Conservation (phyloP, 1,140 invertebrate species). For the Polypedilum vanderplanki region DNA sequence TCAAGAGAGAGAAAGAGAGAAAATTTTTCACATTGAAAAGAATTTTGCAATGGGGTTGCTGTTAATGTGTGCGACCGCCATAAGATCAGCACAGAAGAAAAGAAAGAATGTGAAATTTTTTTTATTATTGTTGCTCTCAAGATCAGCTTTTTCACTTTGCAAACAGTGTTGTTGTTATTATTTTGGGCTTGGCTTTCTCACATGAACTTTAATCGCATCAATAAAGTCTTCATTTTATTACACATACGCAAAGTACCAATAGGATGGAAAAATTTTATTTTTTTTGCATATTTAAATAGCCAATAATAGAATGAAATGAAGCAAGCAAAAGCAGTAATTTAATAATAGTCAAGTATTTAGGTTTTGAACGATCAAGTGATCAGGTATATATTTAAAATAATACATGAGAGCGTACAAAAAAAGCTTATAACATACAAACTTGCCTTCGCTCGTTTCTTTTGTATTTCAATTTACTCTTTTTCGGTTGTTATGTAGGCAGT, state of each 20-base stretch:
- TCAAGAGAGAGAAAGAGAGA: background rate
- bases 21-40: background rate
- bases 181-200: slow-evolving; percentile 16
- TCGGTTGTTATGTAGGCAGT: background rate
- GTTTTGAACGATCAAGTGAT: too few species aligned
- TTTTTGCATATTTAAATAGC: too few species aligned
- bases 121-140: background rate
- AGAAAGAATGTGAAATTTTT: slow-evolving; percentile 16
- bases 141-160: slow-evolving; percentile 6
- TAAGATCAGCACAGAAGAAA: background rate
- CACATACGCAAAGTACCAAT: too few species aligned
- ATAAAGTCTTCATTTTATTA: slow-evolving; percentile 9
- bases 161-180: background rate
- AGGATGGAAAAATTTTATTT: too few species aligned
- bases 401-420: background rate
- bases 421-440: background rate
- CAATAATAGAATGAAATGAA: too few species aligned
- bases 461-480: background rate
- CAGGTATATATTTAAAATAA: background rate
- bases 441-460: too few species aligned
- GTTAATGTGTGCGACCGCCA: background rate
- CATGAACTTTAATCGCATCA: slow-evolving; percentile 8
- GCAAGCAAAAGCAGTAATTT: too few species aligned
- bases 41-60: background rate
- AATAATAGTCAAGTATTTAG: too few species aligned